Conservation (phyloP, 1,140 invertebrate genomes). For the Globodera rostochiensis region DNA sequence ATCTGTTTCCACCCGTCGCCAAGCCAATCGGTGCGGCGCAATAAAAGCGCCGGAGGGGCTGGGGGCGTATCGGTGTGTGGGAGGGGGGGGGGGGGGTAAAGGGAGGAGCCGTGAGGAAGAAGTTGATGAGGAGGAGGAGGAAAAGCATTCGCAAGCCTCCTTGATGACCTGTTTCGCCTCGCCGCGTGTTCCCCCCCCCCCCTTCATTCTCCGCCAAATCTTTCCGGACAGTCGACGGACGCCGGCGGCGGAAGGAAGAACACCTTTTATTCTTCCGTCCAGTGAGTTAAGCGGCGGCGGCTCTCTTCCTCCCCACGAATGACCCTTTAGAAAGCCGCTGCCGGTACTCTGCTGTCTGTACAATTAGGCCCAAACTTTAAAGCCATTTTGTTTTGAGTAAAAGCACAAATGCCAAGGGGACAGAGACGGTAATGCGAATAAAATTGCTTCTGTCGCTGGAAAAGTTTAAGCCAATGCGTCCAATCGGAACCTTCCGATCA, state of each 20-base stretch:
- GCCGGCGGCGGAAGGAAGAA: not conserved
- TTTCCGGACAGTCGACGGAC: not conserved
- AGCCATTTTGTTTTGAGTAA: no score
- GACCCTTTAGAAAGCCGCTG: no score
- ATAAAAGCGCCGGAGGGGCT: not conserved
- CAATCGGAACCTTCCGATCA: no score
- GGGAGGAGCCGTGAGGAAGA: not conserved
- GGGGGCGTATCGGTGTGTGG: no score
- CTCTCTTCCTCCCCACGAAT: no score
- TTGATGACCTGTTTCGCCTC: conserved; percentile 19
- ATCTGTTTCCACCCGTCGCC: not conserved
- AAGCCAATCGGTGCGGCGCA: not conserved
- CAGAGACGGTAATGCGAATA: no score
- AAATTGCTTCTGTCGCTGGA: no score
- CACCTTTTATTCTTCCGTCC: not conserved
- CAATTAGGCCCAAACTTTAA: no score
- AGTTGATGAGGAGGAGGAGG: not conserved
- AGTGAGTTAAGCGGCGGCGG: not conserved
- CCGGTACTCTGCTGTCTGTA: no score
- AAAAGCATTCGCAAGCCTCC: not conserved
- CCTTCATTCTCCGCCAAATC: not conserved
- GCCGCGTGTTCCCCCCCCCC: not conserved
- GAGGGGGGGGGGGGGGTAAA: no score
- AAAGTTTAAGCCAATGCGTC: no score
- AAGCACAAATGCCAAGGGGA: no score